phyloP scores from a whole-genome alignment of 2,888 invertebrate species.

The Abrostola triplasia region DNA sequence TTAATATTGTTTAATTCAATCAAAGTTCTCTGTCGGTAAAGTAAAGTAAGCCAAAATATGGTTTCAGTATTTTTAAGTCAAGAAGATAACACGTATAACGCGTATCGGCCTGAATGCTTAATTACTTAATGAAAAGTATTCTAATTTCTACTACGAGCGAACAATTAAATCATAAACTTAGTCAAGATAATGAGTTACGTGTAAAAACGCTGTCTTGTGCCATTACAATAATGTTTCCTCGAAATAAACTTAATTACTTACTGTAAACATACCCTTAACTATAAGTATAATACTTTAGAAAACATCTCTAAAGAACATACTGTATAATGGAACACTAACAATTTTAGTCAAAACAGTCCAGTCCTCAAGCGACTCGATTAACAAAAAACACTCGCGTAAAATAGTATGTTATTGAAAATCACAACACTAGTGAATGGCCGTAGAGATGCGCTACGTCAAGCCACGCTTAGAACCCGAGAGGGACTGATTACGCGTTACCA shows the following conservation, averaged over 20 bases:
- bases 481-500: slow-evolving; percentile 72
- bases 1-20: too few species aligned
- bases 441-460: slow-evolving; percentile 63
- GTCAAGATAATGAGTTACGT: not conserved
- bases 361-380: slow-evolving; percentile 30
- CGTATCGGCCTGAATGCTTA: too few species aligned
- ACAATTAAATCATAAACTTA: not conserved
- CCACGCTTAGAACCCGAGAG: slow-evolving; percentile 66
- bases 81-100: too few species aligned
- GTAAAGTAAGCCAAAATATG: too few species aligned
- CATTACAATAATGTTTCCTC: not conserved
- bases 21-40: too few species aligned
- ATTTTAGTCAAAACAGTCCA: slow-evolving; percentile 23
- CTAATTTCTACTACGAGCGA: not conserved
- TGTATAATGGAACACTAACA: slow-evolving; percentile 15
- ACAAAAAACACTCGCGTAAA: slow-evolving; percentile 40
- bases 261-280: slow-evolving; percentile 2
- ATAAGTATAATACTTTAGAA: slow-evolving; percentile 10
- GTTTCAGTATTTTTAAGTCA: too few species aligned
- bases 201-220: not conserved
- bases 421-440: slow-evolving; percentile 50
- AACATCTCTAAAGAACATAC: slow-evolving; percentile 19
- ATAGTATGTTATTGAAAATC: slow-evolving; percentile 40
- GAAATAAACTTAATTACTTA: not conserved
- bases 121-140: not conserved